Evolutionary conservation across 2,888 invertebrate genomes (phyloP), one percentile per base, ranked within the genome.

Genomic region (Idaea dimidiata): DNA sequence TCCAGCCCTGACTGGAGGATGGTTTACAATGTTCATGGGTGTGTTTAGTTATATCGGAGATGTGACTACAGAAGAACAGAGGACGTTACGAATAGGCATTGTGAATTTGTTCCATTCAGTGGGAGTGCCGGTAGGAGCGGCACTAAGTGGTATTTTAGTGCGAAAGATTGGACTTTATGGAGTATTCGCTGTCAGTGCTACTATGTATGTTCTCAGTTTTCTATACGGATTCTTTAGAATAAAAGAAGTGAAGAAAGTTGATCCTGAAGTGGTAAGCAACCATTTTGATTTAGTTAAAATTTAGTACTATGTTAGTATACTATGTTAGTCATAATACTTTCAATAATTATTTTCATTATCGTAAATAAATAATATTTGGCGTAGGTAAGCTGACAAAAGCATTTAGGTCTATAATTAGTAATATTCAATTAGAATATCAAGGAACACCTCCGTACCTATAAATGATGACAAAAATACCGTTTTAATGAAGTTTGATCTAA

Each of bases 21-120:
- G 97, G 97, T 96, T 97, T 81, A 97, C 97, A 33, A 97, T 97
- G 97, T 95, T 97, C 75, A 97, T 97, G 97, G 97, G 97, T 17
- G 95, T 97, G 70, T 96, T 98, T 87, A 97, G 97, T 87, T 98
- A 97, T 81, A 96, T 98, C 65, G 97, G 96, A 1, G 97, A 98
- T 80, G 96, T 97, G 16, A 97, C 97, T 3, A 95, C 96, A 2
- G 94, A 96, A 68, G 96, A 97, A 82, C 96, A 95, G 73, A 94
- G 97, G 73, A 98, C 98, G 18, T 91, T 97, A 58, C 89, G 98
- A 67, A 97, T 98, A 75, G 97, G 97, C 31, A 95, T 98, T 60
- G 95, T 97, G 69, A 98, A 98, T 87, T 94, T 97, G 7, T 97
- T 97, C 85, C 95, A 97, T 73, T 97, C 97, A 0, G 89, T 98